Base-by-base conservation (phyloP, 2,888 invertebrate species). In the Morpho achilles region DNA sequence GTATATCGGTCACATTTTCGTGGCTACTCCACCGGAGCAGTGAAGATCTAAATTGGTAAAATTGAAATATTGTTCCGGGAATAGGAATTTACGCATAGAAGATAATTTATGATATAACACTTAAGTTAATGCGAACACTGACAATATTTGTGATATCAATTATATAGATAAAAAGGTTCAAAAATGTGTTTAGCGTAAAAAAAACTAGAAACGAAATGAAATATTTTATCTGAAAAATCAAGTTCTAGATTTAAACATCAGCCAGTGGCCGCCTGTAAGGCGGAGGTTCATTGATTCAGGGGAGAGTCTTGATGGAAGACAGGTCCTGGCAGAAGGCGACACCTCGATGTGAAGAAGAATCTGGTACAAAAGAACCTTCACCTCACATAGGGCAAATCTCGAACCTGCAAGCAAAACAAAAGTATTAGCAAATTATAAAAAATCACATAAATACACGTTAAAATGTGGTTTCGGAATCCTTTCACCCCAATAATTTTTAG, bases 401-500 rank as follows among this genome's bases (percentile, higher is more conserved):
- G 84, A 86, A 0, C 80, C 85, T 85, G 68, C 1, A 60, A 54
- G 42, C 7, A 50, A 39, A 48, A 39, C 2, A n/a, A 7, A n/a
- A 50, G n/a, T 8, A 8, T 16, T 2, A 39, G 5, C 5, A 9
- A 16, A 16, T 16, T 5, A 8, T 8, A 16, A 4, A 50, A 42
- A 40, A 16, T 32, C 6, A 41, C 1, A 8, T 32, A 50, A 22
- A 3, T 6, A 8, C 52, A 45, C 44, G 32, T 32, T 5, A 32
- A 32, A 32, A 32, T 32, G 3, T 5, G 32, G 32, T 32, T 32
- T 32, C 5, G 32, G 32, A 32, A 32, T 32, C 32, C 32, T 32
- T 32, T 52, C 67, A 78, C 92, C 93, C 56, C 93, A 91, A 66
- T 93, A 93, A 67, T 86, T 92, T 52, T 93, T 83, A 7, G 91